Base-by-base conservation (phyloP, 1,140 invertebrate genomes). In the Parapsyche elsis region DNA sequence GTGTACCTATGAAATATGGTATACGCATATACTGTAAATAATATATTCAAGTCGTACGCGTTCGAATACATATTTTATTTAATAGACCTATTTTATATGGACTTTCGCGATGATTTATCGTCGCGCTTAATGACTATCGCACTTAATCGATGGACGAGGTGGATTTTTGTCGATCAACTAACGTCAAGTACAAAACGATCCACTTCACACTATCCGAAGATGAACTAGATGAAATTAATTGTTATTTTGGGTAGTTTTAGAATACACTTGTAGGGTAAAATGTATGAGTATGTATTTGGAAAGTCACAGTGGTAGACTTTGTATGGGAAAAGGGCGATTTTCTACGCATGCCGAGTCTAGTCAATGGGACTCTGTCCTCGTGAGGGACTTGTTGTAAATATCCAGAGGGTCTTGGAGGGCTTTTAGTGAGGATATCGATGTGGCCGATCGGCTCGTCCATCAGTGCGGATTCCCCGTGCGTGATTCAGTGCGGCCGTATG, bases 401-500 rank as follows among this genome's bases (percentile, higher is more conserved):
- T 16, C 10, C 23, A 16, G 26, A 71, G 19, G 24, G n/a, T 38
- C 12, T 53, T 10, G 70, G n/a, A 49, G 73, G 75, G 75, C 75
- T 77, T 77, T 77, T 77, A 77, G 75, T 19, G 75, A 57, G 30
- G 46, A 30, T 77, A 77, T 77, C 57, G 46, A 64, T 64, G 26
- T 77, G 75, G n/a, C 19, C 71, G 38, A 75, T 75, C 71, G 38
- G 9, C 30, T 49, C 23, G 24, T 77, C 75, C 75, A 77, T 77
- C 75, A 77, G 75, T 23, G 49, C 45, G 61, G 30, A 76, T 74
- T 44, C 73, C 64, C 30, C 80, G 64, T 81, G 75, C 75, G 80
- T 81, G 80, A 81, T 81, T 77, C 75, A 77, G 57, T 77, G 30
- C 19, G 23, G 76, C 26, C 64, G 67, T 38, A 67, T 81, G 78